A percentile compares a stretch with the other conserved stretches of the same genome.
Evolutionary conservation across 1,140 invertebrate genomes (phyloP).

Genomic region (Cheumatopsyche charites): DNA sequence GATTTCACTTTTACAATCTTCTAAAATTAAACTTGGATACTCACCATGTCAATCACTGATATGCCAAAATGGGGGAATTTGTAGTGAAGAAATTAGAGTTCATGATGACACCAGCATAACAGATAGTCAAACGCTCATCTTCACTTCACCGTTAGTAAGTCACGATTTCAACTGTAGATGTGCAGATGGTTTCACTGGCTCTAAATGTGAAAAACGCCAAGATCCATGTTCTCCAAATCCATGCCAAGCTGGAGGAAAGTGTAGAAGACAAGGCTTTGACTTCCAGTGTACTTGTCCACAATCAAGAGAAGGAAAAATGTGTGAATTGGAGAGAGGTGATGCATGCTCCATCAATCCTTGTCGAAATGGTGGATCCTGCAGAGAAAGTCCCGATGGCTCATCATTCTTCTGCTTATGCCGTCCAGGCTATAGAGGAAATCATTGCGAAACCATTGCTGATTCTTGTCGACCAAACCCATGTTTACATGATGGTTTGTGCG

Average conservation of each 20-base stretch:
- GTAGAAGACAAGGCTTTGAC: constrained; percentile 79
- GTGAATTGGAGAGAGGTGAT: constrained; percentile 82
- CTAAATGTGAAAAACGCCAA: constrained; percentile 80
- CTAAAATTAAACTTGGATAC: constrained; percentile 67
- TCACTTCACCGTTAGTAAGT: constrained; percentile 78
- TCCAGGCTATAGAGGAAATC: constrained; percentile 85
- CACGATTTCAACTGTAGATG: constrained; percentile 84
- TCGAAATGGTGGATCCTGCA: constrained; percentile 87
- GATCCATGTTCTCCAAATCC: constrained; percentile 92
- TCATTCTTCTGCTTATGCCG: constrained; percentile 90
- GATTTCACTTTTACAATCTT: constrained; percentile 65
- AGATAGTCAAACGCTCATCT: constrained; percentile 77
- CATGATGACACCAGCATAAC: constrained; percentile 71
- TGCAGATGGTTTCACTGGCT: constrained; percentile 76
- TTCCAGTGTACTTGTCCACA: constrained; percentile 82
- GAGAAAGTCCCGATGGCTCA: constrained; percentile 81
- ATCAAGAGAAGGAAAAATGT: constrained; percentile 79
- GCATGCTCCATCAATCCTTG: constrained; percentile 85
- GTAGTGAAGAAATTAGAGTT: constrained; percentile 74
- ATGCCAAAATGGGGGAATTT: constrained; percentile 79
- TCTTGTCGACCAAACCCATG: constrained; percentile 91
- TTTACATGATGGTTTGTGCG: constrained; percentile 81
- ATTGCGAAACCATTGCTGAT: constrained; percentile 84
- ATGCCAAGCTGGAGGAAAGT: constrained; percentile 80
- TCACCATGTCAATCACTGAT: constrained; percentile 72